A percentile compares a stretch with the other conserved stretches of the same genome.
phyloP scores from a whole-genome alignment of 2,113 vertebrate species.

The Athene noctua region DNA sequence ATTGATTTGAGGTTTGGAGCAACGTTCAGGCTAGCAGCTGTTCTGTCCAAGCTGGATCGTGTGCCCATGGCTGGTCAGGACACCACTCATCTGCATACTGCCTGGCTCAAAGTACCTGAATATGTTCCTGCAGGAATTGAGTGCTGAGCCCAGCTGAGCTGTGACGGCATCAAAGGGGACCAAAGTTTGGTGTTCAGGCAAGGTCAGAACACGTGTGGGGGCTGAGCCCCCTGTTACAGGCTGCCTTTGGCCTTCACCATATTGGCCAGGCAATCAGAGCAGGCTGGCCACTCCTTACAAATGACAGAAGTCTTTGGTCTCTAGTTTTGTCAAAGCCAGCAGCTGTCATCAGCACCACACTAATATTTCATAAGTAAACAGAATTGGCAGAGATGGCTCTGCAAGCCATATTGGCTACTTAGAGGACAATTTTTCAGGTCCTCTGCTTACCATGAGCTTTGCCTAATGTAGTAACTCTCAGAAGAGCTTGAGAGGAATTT shows the following conservation, averaged over 20 bases:
- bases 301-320: not conserved
- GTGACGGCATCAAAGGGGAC: accelerated
- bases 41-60: not conserved
- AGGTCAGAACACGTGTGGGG: accelerated
- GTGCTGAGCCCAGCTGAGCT: not conserved
- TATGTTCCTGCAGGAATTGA: not conserved
- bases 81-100: accelerated
- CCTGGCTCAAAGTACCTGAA: not conserved
- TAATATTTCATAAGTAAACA: not conserved
- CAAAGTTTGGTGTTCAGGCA: not conserved
- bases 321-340: not conserved
- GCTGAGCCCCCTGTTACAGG: accelerated
- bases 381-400: not conserved
- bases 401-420: not conserved
- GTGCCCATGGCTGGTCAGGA: not conserved
- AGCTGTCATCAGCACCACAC: not conserved
- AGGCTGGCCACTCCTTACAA: accelerated
- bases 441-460: not conserved
- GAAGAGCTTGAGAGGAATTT: not conserved
- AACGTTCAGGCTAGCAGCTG: not conserved
- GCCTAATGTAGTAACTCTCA: not conserved
- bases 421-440: not conserved
- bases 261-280: accelerated
- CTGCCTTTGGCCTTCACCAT: not conserved
- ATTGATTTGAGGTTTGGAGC: not conserved